phyloP scores from a whole-genome alignment of 2,113 vertebrate genomes.

The Pachypanchax playfairii region DNA sequence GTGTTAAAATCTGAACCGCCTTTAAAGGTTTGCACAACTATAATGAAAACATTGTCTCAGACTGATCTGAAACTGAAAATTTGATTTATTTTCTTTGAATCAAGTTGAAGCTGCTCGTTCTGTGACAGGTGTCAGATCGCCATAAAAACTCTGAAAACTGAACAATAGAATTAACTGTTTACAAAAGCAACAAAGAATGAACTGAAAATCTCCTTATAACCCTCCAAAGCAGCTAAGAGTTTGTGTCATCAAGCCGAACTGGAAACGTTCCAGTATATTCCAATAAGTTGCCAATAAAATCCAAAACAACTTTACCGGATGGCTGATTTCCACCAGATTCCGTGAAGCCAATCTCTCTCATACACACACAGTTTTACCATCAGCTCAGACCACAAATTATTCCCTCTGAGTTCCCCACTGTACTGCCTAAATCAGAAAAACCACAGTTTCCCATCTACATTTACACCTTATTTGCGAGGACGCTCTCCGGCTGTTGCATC shows the following conservation, averaged over 20 bases:
- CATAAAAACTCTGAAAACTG: no score
- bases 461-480: slow-evolving; percentile 10
- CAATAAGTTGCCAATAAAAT: slow-evolving; percentile 28
- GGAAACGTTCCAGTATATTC: slow-evolving; percentile 32
- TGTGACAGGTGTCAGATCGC: no score
- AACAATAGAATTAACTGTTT: no score
- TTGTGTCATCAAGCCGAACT: slow-evolving; percentile 26
- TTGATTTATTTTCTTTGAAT: no score
- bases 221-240: neutral
- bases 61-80: no score
- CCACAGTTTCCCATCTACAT: slow-evolving; percentile 15
- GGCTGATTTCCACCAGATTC: slow-evolving; percentile 48
- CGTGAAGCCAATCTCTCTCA: slow-evolving; percentile 33
- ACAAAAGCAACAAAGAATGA: no score
- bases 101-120: no score
- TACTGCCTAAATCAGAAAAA: slow-evolving; percentile 28
- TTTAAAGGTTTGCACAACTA: no score
- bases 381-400: slow-evolving; percentile 59
- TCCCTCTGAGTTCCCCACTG: slow-evolving; percentile 40
- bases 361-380: slow-evolving; percentile 52
- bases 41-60: no score
- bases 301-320: slow-evolving; percentile 42
- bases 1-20: no score
- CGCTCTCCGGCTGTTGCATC: neutral
- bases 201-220: no score